Evolutionary conservation across 2,888 invertebrate species (phyloP).

Genomic region (Anoncus sp.): DNA sequence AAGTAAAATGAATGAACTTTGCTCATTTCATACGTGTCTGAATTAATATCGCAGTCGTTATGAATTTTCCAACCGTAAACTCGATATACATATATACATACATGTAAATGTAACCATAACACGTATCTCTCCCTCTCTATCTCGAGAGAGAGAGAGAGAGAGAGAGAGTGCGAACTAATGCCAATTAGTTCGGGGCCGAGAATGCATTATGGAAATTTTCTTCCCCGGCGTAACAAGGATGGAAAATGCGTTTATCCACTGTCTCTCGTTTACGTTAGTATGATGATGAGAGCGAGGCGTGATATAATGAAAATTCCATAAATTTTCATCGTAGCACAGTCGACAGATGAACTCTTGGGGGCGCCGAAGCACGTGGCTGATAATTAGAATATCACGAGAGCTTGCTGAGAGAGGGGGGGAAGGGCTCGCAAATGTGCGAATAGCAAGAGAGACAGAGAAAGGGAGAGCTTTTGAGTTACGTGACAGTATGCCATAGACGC

Average conservation of each 20-base stretch:
- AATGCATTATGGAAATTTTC: constrained; percentile 45
- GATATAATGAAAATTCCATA: constrained; percentile 46
- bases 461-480: constrained; percentile 45
- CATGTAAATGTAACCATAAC: too few relatives aligned
- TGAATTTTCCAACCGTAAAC: too few relatives aligned
- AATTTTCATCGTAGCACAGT: constrained; percentile 42
- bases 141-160: too few relatives aligned
- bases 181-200: constrained; percentile 19
- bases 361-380: constrained; percentile 24
- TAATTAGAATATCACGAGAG: constrained; percentile 37
- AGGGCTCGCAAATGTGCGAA: too few relatives aligned
- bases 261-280: constrained; percentile 8
- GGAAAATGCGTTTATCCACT: constrained; percentile 24
- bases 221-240: constrained; percentile 5
- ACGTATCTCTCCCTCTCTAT: not conserved
- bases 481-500: constrained; percentile 17
- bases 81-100: too few relatives aligned
- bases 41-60: too few relatives aligned
- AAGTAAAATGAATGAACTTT: too few relatives aligned
- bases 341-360: constrained; percentile 35
- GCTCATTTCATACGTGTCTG: too few relatives aligned
- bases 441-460: not conserved
- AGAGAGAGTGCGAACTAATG: too few relatives aligned
- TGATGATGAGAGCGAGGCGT: constrained; percentile 13
- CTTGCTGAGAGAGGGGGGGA: not conserved